Evolutionary conservation across 30 jellyfish, hydroid and myxozoan species (phyloP), one percentile per base, ranked within the genome.

Genomic region (Cassiopea andromeda): DNA sequence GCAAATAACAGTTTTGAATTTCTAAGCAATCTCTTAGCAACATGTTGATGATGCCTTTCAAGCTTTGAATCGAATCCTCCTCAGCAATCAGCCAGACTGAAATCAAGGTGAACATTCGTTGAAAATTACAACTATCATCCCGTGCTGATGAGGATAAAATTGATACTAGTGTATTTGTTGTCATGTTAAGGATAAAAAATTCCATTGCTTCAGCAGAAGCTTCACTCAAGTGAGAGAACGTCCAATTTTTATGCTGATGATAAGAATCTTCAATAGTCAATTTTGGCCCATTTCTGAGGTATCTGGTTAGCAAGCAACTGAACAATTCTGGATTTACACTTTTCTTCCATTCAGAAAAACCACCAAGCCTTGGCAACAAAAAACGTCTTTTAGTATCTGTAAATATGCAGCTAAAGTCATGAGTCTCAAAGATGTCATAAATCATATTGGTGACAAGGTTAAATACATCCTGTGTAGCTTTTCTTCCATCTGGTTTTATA

Each of bases 1-100:
- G 1, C 27, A 13, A 48, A n/a, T 19, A 46, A 13, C 13, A 16
- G 12, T 46, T 79, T 12, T 70, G 80, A 12, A 87, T 15, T 27
- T 87, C 90, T 7, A 78, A 7, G 4, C 86, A 73, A 19, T 64
- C 90, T 8, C 1, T 8, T 14, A 87, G 27, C 49, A 61, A 18
- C 69, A 43, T 27, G 12, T 45, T 18, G 17, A 78, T 76, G 12
- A 66, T 43, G 1, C 45, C 69, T 13, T 75, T 19, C 6, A 87
- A 1, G 45, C 15, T 48, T 44, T 50, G 44, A 27, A 38, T 27
- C 0, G 94, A 69, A 44, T 60, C 85, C 73, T 87, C 94, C 1
- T 71, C 3, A 1, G 86, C 54, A 15, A 68, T 19, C 60, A 87
- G 60, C 94, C 94, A 87, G 5, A 87, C 94, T 2, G 94, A 87